A percentile compares a stretch with the other conserved stretches of the same genome.
These are phyloP conservation scores for Micropoecilia bifurca DNA, from an alignment of 2,797 vertebrate genomes.

Conservation along the genomic window DNA sequence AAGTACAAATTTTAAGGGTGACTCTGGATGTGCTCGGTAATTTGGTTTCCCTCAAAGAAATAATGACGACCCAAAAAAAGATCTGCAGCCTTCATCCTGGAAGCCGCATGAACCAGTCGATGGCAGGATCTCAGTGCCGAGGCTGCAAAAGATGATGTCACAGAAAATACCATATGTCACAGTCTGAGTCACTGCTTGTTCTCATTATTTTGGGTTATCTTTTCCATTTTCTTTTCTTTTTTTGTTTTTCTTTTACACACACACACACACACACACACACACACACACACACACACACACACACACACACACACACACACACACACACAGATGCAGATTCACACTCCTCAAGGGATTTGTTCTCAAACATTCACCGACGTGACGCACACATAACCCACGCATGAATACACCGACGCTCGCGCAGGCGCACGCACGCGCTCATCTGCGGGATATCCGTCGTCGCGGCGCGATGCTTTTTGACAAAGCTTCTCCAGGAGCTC, in stretches of 20 bases:
- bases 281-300: slow-evolving; percentile 24
- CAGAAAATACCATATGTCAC: slow-evolving; percentile 78
- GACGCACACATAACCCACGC: slow-evolving; percentile 69
- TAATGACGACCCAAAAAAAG: slow-evolving; percentile 23
- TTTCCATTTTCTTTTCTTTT: slow-evolving; percentile 71
- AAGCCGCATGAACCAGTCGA: slow-evolving; percentile 46
- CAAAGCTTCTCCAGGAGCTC: slow-evolving; percentile 43
- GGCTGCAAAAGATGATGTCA: slow-evolving; percentile 71
- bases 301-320: slow-evolving; percentile 18
- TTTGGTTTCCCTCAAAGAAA: not conserved
- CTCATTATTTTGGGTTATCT: slow-evolving; percentile 69
- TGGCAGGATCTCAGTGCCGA: slow-evolving; percentile 62
- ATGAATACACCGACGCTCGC: slow-evolving; percentile 55
- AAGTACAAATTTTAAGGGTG: not conserved
- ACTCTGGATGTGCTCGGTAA: not conserved
- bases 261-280: slow-evolving; percentile 23
- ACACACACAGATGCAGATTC: slow-evolving; percentile 39
- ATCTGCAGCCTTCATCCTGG: slow-evolving; percentile 31
- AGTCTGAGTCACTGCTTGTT: slow-evolving; percentile 69
- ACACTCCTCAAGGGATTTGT: slow-evolving; percentile 70
- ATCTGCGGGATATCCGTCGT: slow-evolving; percentile 42
- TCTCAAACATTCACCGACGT: slow-evolving; percentile 64
- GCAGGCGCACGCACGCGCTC: slow-evolving; percentile 9
- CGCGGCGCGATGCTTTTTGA: slow-evolving; percentile 29
- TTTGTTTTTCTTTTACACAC: slow-evolving; percentile 56